Percentiles rank a stretch among this genome's conserved stretches.
These are phyloP conservation scores for Corythoichthys haematopterus DNA, from an alignment of 2,113 vertebrate species.

Conservation along the genomic window DNA sequence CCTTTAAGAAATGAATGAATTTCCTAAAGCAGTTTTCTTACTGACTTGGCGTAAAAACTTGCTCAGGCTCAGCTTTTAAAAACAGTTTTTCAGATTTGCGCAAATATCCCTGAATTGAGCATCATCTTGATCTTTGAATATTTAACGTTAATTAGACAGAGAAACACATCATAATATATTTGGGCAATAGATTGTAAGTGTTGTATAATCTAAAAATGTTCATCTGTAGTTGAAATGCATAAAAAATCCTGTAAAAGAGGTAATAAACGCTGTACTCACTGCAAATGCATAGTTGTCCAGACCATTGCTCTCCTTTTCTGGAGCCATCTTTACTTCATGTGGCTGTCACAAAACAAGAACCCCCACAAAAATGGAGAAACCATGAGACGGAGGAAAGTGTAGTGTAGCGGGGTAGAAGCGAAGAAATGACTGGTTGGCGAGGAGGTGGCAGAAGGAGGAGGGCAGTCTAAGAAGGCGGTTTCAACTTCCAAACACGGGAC, in stretches of 20 bases:
- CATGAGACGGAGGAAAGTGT: constrained; percentile 6
- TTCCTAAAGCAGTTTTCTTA: no score
- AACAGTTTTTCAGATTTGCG: no score
- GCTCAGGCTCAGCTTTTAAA: no score
- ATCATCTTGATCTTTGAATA: no score
- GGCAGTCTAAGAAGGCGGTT: neutral
- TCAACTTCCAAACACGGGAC: constrained; percentile 41
- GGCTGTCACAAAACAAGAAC: constrained; percentile 10
- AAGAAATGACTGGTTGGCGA: neutral
- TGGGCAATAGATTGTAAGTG: neutral
- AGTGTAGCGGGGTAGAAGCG: neutral
- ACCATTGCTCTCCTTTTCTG: constrained; percentile 60
- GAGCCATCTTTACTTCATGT: constrained; percentile 56
- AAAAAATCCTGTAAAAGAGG: neutral
- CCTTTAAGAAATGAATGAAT: no score
- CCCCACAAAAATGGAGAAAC: constrained; percentile 11
- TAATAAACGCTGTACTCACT: constrained; percentile 57
- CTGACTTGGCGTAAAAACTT: no score
- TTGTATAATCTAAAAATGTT: neutral
- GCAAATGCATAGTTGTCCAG: constrained; percentile 64
- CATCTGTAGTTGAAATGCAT: neutral
- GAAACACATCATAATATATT: no score
- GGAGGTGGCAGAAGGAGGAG: constrained; percentile 6
- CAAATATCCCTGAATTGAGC: no score
- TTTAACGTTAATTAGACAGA: no score